These are phyloP conservation scores for Atrina japonica DNA, from an alignment of 2,888 invertebrate genomes.

Conservation along the genomic window DNA sequence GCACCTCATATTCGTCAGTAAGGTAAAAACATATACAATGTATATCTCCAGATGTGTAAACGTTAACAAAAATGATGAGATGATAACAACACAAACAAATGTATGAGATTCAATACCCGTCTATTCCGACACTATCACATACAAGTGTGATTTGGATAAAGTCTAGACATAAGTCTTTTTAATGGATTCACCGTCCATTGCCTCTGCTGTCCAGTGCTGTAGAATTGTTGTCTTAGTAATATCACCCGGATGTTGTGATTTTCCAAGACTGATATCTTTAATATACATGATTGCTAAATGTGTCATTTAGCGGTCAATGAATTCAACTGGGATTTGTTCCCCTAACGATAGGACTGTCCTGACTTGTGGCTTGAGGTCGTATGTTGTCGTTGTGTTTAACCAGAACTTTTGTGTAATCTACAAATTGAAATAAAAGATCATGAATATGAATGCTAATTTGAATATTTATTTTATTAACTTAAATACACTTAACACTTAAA, in stretches of 20 bases:
- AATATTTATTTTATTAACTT: background rate
- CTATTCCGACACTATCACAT: constrained; percentile 26
- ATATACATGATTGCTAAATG: too few species aligned
- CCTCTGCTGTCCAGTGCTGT: background rate
- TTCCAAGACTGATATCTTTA: background rate
- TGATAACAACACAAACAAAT: constrained; percentile 5
- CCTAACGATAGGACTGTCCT: constrained; percentile 76
- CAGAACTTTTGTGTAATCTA: constrained; percentile 77
- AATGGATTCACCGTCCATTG: background rate
- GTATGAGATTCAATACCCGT: constrained; percentile 17
- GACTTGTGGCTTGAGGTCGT: constrained; percentile 68
- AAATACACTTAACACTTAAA: too few species aligned
- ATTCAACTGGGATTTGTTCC: constrained; percentile 72
- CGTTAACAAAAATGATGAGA: too few species aligned
- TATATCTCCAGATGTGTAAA: too few species aligned
- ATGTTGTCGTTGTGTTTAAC: constrained; percentile 57
- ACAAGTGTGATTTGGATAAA: background rate
- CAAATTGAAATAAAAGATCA: constrained; percentile 40
- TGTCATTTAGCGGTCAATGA: constrained; percentile 63
- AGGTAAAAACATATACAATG: too few species aligned
- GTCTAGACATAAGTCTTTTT: constrained; percentile 1
- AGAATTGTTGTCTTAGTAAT: too few species aligned
- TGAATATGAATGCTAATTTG: background rate
- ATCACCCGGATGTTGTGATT: too few species aligned
- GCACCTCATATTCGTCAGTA: too few species aligned